Base-by-base conservation (phyloP, 2,888 invertebrate species). In the Caprella mutica region DNA sequence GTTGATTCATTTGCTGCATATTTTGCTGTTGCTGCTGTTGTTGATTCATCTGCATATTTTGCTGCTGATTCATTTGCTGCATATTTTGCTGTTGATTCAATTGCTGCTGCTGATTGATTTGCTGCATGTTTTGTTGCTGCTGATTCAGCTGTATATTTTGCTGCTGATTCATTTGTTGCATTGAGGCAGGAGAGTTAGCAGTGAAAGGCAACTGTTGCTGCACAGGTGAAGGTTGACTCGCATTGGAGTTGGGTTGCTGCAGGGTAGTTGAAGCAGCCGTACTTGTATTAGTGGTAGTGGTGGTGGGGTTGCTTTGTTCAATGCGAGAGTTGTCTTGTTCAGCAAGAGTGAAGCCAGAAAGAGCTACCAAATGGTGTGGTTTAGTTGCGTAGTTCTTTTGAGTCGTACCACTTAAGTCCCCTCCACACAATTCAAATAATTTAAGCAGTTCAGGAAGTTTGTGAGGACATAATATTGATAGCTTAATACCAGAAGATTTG, bases 351-450 rank as follows among this genome's bases (percentile, higher is more conserved):
- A 48, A 48, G n/a, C 48, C 48, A 8, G 48, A 48, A 9, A 48
- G 14, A 29, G 30, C 19, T 5, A 48, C 30, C 30, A 48, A 30
- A 30, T 48, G 48, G 19, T 48, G 24, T 5, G 48, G 48, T n/a
- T 48, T 48, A 30, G 48, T 48, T n/a, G 29, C 24, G n/a, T 30
- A 48, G 24, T 48, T 48, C 30, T 48, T 48, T n/a, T 48, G 48
- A 5, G 48, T 8, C 2, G 48, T 14, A 6, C 21, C 30, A 30
- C 30, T 48, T 21, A 48, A 30, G 24, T 48, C 48, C 5, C 48
- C 48, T 6, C 48, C 48, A 48, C 48, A 6, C 5, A 48, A 30
- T 21, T 48, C 48, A 30, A 48, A 48, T 29, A 48, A 21, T 9
- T 30, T 17, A 30, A 30, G 30, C 3, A 48, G 48, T 48, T 48